Base-by-base conservation (phyloP, 1,140 invertebrate genomes). In the Eupristina koningsbergeri region DNA sequence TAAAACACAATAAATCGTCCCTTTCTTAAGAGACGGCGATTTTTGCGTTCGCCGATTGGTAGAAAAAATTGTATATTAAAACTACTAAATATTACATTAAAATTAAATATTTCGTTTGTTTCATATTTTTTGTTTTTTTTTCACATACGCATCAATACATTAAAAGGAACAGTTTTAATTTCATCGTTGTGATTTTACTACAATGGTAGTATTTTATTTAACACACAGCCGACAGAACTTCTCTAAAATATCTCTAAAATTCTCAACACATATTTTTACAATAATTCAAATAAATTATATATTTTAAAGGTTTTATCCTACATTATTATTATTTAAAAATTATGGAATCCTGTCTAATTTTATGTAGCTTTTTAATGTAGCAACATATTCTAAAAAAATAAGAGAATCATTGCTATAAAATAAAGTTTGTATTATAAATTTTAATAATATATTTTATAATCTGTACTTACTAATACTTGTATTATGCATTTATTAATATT, bases 91-190 rank as follows among this genome's bases (percentile, higher is more conserved):
- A 26, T 75, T 77, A 77, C 74, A 78, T 78, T 63, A 63, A 78
- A 78, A 31, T 31, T 64, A 78, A 78, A n/a, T 1, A 50, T 47
- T 80, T 69, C 58, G 3, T 58, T 73, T 53, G 39, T 39, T 45
- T 53, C 8, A 50, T 50, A 9, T 53, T 71, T 41, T 71, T 80
- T 47, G 11, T 45, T 45, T 69, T 5, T 73, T 53, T 74, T 63
- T 58, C 73, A 76, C 69, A 77, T 39, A 77, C 81, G 74, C 81
- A 83, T 77, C 26, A 13, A n/a, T 77, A 83, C 74, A 83, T 77
- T 58, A 29, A 22, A 64, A 76, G 45, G 29, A 82, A 82, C 73
- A 82, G 53, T 81, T 81, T 81, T 39, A 82, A 29, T 82, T 36
- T 82, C 69, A 75, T 83, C 63, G 74, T 76, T 77, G 81, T 77